phyloP scores from a whole-genome alignment of 2,797 vertebrate genomes.

The Emydoidea blandingii region DNA sequence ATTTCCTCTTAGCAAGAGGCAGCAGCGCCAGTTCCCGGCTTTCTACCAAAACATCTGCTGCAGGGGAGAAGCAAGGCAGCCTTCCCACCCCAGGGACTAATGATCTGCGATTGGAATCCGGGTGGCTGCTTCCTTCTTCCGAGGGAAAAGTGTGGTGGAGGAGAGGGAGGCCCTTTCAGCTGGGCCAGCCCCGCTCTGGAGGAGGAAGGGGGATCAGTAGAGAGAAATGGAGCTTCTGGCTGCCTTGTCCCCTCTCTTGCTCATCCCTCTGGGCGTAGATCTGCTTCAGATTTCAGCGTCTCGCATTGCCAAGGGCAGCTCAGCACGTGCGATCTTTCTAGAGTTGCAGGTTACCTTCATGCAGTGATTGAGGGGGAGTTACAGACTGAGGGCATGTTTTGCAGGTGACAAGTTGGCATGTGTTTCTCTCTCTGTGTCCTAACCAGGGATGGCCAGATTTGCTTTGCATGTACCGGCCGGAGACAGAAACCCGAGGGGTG shows the following conservation, averaged over 20 bases:
- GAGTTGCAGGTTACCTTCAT: neutral
- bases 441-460: neutral
- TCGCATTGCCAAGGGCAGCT: neutral
- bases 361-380: neutral
- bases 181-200: neutral
- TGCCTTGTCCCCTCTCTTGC: neutral
- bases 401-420: neutral
- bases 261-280: neutral
- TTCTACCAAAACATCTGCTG: neutral
- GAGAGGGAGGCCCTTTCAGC: neutral
- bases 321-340: neutral
- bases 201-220: neutral
- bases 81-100: neutral
- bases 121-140: neutral
- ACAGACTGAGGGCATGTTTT: neutral
- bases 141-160: neutral
- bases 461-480: neutral
- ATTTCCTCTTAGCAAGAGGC: neutral
- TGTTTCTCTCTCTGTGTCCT: neutral
- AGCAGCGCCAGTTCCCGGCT: neutral
- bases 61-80: neutral
- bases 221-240: neutral
- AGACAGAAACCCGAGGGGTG: neutral
- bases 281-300: neutral
- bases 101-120: neutral